Percentiles rank a stretch among this genome's conserved stretches.
Evolutionary conservation across 2,888 invertebrate genomes (phyloP).

Genomic region (Ochropleura leucogaster): DNA sequence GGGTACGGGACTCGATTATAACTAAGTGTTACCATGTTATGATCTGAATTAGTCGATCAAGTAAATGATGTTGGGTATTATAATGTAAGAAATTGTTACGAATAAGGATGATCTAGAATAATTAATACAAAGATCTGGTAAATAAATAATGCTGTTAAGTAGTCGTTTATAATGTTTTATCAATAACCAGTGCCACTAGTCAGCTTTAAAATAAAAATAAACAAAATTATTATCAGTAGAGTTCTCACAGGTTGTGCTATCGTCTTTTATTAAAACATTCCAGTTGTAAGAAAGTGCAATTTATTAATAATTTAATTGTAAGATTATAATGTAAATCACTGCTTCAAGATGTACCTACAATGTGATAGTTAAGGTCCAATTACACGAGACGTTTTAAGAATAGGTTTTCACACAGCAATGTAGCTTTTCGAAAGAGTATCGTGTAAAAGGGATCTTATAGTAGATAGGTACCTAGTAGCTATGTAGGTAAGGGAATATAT

Average conservation of each 20-base stretch:
- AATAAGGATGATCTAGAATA: slow-evolving; percentile 28
- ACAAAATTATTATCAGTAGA: slow-evolving; percentile 58
- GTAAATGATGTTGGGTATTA: slow-evolving; percentile 46
- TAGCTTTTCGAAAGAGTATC: not conserved
- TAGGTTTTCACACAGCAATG: not conserved
- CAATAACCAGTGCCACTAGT: slow-evolving; percentile 72
- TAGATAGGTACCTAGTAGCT: slow-evolving; percentile 20
- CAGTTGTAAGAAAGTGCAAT: slow-evolving; percentile 57
- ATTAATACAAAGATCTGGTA: slow-evolving; percentile 58
- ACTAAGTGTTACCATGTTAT: slow-evolving; percentile 27
- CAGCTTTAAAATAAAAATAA: slow-evolving; percentile 67
- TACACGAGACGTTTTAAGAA: not conserved
- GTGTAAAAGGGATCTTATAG: not conserved
- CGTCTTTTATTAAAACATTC: slow-evolving; percentile 58
- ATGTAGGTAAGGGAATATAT: slow-evolving; percentile 27
- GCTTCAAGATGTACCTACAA: slow-evolving; percentile 53
- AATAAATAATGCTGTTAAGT: slow-evolving; percentile 31
- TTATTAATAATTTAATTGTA: slow-evolving; percentile 53
- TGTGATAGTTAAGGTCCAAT: slow-evolving; percentile 58
- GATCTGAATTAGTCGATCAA: slow-evolving; percentile 32
- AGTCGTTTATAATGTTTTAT: slow-evolving; percentile 43
- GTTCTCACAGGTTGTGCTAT: slow-evolving; percentile 68
- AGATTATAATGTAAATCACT: slow-evolving; percentile 59
- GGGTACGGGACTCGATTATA: slow-evolving; percentile 13
- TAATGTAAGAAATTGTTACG: slow-evolving; percentile 33